Evolutionary conservation across 2,888 invertebrate species (phyloP).

Genomic region (Ligdia adustata): DNA sequence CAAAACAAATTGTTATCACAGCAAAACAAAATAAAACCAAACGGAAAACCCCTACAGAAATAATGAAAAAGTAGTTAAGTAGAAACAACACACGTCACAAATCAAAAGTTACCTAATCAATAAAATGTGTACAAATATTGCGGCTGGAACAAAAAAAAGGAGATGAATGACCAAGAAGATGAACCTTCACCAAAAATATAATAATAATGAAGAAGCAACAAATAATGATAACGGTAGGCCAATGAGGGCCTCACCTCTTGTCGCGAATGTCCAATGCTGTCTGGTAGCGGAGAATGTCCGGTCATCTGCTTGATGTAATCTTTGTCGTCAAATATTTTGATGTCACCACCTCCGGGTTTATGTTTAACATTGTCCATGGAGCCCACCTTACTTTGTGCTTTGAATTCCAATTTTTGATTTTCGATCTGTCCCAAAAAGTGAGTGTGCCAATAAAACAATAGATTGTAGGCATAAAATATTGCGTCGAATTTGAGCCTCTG

Average conservation of each 20-base stretch:
- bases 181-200: conserved; percentile 59
- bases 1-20: conserved; percentile 40
- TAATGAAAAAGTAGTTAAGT: conserved; percentile 37
- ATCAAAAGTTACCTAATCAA: conserved; percentile 54
- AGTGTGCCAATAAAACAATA: conserved; percentile 65
- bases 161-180: conserved; percentile 44
- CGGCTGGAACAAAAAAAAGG: conserved; percentile 77
- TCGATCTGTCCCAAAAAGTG: conserved; percentile 88
- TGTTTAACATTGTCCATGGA: conserved; percentile 96
- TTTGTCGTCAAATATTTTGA: conserved; percentile 97
- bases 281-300: conserved; percentile 69
- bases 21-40: conserved; percentile 36
- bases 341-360: conserved; percentile 96
- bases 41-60: conserved; percentile 36
- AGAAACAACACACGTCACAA: conserved; percentile 31
- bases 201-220: conserved; percentile 42
- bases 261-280: conserved; percentile 66
- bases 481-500: conserved; percentile 26
- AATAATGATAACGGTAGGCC: conserved; percentile 43
- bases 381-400: conserved; percentile 96
- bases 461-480: conserved; percentile 37
- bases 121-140: conserved; percentile 81
- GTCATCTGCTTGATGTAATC: conserved; percentile 93
- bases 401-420: conserved; percentile 95
- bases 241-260: conserved; percentile 77